Conservation (phyloP, 2,113 vertebrate genomes). For the Probosciger aterrimus region DNA sequence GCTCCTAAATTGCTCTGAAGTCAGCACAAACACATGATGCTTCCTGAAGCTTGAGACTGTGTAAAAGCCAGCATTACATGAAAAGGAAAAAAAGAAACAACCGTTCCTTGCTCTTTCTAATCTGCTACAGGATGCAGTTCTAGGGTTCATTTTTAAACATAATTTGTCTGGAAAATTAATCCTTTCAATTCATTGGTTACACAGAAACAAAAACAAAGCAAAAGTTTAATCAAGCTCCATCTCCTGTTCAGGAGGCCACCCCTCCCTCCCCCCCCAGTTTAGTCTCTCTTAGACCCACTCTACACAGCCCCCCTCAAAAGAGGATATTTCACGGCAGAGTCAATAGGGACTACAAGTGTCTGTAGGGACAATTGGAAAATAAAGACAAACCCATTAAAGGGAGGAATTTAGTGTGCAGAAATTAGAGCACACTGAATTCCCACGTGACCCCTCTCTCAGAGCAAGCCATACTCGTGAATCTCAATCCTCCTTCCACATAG, state of each 20-base stretch:
- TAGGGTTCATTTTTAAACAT: neutral
- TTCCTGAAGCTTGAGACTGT: neutral
- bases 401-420: neutral
- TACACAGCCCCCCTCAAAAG: neutral
- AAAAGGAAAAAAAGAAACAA: neutral
- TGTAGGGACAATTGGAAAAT: neutral
- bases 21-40: fast-evolving
- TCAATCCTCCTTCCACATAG: neutral
- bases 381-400: neutral
- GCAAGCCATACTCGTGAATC: neutral
- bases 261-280: neutral
- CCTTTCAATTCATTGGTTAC: neutral
- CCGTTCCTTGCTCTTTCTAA: neutral
- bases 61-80: neutral
- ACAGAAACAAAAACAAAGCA: neutral
- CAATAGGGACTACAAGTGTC: neutral
- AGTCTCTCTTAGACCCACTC: neutral
- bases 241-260: neutral
- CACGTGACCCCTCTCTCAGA: neutral
- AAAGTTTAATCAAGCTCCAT: neutral
- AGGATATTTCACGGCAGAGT: neutral
- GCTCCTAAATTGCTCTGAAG: neutral
- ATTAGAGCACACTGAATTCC: neutral
- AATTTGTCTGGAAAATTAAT: neutral
- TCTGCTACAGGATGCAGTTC: neutral